phyloP scores from a whole-genome alignment of 2,888 invertebrate genomes.

The Eremobia ochroleuca region DNA sequence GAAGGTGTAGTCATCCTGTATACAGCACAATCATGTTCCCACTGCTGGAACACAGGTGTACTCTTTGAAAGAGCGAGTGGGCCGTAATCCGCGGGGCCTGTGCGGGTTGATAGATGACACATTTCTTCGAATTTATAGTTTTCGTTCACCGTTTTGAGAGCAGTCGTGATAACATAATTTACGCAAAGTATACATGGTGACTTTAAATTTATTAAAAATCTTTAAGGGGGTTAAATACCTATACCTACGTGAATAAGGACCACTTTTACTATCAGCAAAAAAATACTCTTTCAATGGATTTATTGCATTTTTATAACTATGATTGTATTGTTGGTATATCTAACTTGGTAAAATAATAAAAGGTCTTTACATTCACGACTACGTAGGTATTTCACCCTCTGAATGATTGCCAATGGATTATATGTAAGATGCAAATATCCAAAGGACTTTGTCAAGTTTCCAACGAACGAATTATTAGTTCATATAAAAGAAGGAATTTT shows the following conservation, averaged over 20 bases:
- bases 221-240: not conserved
- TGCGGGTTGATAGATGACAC: not conserved
- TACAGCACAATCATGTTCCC: not conserved
- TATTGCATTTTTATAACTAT: not conserved
- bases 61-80: not conserved
- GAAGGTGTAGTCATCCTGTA: not conserved
- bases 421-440: conserved; percentile 1
- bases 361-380: not conserved
- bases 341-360: not conserved
- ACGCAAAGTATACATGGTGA: not conserved
- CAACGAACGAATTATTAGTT: conserved; percentile 21
- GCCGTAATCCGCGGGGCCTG: not conserved
- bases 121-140: not conserved
- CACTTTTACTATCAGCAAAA: not conserved
- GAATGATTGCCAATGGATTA: conserved; percentile 9
- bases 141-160: not conserved
- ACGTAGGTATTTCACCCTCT: not conserved
- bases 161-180: not conserved
- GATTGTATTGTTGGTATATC: not conserved
- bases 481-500: not conserved
- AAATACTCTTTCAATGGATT: not conserved
- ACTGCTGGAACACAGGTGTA: not conserved
- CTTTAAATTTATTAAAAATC: not conserved
- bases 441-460: conserved; percentile 46
- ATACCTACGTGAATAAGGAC: too few relatives aligned